Percentiles rank a stretch among this genome's conserved stretches.
These are phyloP conservation scores for Actinemys pallida DNA, from an alignment of 2,113 vertebrate genomes.

Conservation along the genomic window DNA sequence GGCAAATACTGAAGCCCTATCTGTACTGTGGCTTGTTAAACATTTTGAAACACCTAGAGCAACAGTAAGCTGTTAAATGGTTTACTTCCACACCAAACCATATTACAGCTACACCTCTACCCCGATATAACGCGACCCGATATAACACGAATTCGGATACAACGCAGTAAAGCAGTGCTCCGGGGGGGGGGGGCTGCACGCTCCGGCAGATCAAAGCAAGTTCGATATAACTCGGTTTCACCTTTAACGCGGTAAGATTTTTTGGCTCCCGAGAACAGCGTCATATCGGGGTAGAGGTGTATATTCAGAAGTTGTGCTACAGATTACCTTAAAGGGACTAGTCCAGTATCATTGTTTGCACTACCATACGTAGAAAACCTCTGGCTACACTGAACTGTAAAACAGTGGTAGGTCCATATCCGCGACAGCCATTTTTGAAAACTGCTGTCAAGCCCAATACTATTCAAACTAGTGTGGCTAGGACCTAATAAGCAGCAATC, in stretches of 20 bases:
- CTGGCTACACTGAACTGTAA: neutral
- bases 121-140: too few relatives aligned
- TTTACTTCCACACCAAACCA: neutral
- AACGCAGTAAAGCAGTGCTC: too few relatives aligned
- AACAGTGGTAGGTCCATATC: neutral
- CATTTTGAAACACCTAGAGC: neutral
- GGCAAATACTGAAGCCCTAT: neutral
- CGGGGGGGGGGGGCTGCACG: too few relatives aligned
- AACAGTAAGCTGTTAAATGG: neutral
- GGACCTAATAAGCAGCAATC: neutral
- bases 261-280: too few relatives aligned
- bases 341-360: neutral
- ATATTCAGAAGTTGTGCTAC: neutral
- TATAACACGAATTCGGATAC: too few relatives aligned
- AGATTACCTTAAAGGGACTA: neutral
- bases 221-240: too few relatives aligned
- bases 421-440: neutral
- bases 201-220: too few relatives aligned
- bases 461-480: neutral
- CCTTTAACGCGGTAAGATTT: too few relatives aligned
- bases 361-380: neutral
- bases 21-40: neutral
- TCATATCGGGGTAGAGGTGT: too few relatives aligned
- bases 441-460: neutral
- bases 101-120: neutral